Base-by-base conservation (phyloP, 1,140 invertebrate species). In the Gonioctena quinquepunctata region DNA sequence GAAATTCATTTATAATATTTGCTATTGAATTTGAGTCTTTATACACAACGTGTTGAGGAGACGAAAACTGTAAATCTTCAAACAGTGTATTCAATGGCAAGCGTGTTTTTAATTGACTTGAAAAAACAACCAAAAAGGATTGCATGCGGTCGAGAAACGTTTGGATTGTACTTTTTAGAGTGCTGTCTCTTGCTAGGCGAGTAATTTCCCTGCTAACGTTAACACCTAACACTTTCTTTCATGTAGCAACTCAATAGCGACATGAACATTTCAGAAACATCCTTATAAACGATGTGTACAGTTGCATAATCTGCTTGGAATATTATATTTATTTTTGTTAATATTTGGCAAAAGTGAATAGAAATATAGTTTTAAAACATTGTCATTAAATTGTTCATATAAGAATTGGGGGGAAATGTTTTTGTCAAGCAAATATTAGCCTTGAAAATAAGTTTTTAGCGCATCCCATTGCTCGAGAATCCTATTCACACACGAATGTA, bases 401-500 rank as follows among this genome's bases (percentile, higher is more conserved):
- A 54, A 54, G 18, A 54, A 54, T 19, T 54, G 16, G 2, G 4
- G 18, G 8, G 4, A 19, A 19, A 22, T 18, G 1, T 62, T 62
- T 28, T 28, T 62, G 26, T 48, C 28, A 25, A n/a, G 11, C 8
- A 62, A 62, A 62, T 62, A 62, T 62, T 62, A 26, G 8, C 60
- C 26, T 42, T 62, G 60, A 52, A 52, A 52, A 49, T 22, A 64
- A 0, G 50, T 21, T 65, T 65, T 65, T 18, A 52, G n/a, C 6
- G 42, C 62, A 22, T 49, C 16, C 62, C 62, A 64, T 28, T 64
- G 62, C 19, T 64, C 48, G 8, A 64, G 19, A 64, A 64, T 64
- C 33, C 62, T 48, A 28, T 25, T 64, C 26, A 64, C 48, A 50
- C 62, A 52, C n/a, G 33, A 13, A n/a, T 64, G 62, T 13, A 64